A percentile compares a stretch with the other conserved stretches of the same genome.
These are phyloP conservation scores for Planococcus citri DNA, from an alignment of 1,140 invertebrate species.

Conservation along the genomic window DNA sequence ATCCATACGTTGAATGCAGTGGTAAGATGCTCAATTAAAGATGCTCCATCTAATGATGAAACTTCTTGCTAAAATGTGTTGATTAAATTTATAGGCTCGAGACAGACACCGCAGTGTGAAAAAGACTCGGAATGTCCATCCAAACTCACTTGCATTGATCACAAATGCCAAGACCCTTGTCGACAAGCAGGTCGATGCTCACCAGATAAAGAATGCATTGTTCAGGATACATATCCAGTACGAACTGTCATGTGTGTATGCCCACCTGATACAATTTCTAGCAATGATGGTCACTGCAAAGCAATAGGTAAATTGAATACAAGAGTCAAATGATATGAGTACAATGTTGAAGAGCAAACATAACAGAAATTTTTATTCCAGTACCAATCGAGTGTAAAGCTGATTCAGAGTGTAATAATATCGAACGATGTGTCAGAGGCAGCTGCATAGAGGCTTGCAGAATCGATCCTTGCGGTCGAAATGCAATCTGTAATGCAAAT, in stretches of 20 bases:
- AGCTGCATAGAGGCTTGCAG: constrained; percentile 67
- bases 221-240: constrained; percentile 61
- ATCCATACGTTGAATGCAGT: constrained; percentile 62
- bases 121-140: constrained; percentile 61
- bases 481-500: constrained; percentile 64
- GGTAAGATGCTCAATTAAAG: constrained; percentile 30
- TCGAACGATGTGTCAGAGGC: constrained; percentile 58
- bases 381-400: constrained; percentile 39
- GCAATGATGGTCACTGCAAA: constrained; percentile 47
- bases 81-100: constrained; percentile 27
- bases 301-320: constrained; percentile 37
- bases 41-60: constrained; percentile 2
- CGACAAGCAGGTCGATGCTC: constrained; percentile 51
- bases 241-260: constrained; percentile 70
- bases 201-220: constrained; percentile 58
- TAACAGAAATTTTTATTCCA: not conserved
- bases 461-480: constrained; percentile 62
- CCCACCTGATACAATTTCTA: constrained; percentile 53
- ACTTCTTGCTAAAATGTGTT: constrained; percentile 2
- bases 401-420: constrained; percentile 56
- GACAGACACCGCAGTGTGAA: constrained; percentile 46
- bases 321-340: too few relatives aligned
- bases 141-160: constrained; percentile 59
- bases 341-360: too few relatives aligned
- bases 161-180: constrained; percentile 63